Evolutionary conservation across 2,113 vertebrate species (phyloP).

Genomic region (Cricetomys ansorgei): DNA sequence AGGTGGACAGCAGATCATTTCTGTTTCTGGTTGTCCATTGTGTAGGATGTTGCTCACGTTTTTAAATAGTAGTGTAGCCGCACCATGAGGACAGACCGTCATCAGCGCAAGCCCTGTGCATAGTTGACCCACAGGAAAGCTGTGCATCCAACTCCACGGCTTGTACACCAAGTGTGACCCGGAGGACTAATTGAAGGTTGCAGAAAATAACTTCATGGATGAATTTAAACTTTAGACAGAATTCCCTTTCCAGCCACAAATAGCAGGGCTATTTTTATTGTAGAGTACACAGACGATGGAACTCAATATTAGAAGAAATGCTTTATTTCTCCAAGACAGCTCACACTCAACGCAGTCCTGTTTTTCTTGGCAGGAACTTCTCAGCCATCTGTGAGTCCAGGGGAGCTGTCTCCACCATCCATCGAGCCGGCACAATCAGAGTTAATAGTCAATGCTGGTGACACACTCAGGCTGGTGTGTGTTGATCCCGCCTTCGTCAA

Average conservation of each 20-base stretch:
- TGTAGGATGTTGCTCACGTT: neutral
- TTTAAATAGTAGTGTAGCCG: neutral
- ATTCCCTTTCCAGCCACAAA: slow-evolving; percentile 56
- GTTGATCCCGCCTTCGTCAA: slow-evolving; percentile 67
- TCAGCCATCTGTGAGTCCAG: slow-evolving; percentile 75
- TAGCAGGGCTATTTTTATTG: slow-evolving; percentile 75
- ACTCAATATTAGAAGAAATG: slow-evolving; percentile 61
- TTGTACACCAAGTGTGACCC: slow-evolving; percentile 5
- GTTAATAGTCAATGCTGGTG: slow-evolving; percentile 81
- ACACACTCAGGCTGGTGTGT: slow-evolving; percentile 81
- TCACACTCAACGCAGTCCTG: slow-evolving; percentile 65
- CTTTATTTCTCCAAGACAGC: slow-evolving; percentile 62
- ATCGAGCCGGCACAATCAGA: slow-evolving; percentile 75
- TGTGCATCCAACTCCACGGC: neutral
- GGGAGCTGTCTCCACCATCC: slow-evolving; percentile 57
- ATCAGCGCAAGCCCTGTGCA: neutral
- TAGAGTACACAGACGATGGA: slow-evolving; percentile 59
- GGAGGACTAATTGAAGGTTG: slow-evolving; percentile 18
- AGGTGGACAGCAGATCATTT: neutral
- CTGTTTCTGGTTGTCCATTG: neutral
- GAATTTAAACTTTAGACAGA: slow-evolving; percentile 53
- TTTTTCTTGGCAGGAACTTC: slow-evolving; percentile 83
- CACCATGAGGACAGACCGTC: neutral
- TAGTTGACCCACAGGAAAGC: slow-evolving; percentile 12
- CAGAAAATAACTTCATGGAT: slow-evolving; percentile 43